Conservation (phyloP, 2,797 vertebrate genomes). For the Pseudochirops cupreus region DNA sequence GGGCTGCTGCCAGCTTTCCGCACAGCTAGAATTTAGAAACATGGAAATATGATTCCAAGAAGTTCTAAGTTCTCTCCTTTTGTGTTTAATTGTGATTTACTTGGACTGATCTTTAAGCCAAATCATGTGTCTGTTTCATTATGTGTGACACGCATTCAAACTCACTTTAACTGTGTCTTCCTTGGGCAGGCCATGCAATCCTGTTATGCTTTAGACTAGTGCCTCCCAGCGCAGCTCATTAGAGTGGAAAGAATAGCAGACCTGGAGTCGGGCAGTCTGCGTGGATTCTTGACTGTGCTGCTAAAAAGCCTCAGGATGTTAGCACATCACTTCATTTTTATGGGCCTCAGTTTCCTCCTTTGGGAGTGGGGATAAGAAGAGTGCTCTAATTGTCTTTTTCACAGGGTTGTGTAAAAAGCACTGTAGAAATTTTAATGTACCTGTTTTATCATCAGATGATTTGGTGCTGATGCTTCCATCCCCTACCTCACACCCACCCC, state of each 20-base stretch:
- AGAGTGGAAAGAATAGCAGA: background rate
- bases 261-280: background rate
- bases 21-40: background rate
- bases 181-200: background rate
- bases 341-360: background rate
- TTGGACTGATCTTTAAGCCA: background rate
- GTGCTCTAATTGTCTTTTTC: background rate
- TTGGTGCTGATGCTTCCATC: background rate
- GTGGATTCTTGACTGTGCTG: background rate
- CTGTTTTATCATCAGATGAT: background rate
- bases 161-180: background rate
- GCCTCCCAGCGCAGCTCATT: background rate
- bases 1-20: background rate
- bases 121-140: background rate
- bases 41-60: background rate
- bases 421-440: background rate
- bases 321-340: background rate
- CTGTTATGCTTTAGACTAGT: background rate
- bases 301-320: background rate
- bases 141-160: background rate
- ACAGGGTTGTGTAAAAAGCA: background rate
- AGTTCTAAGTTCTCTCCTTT: background rate
- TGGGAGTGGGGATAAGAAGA: background rate
- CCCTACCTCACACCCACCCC: too few species aligned
- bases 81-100: background rate